Evolutionary conservation across 2,113 vertebrate species (phyloP), one percentile per base, ranked within the genome.

Genomic region (Oenanthe oenanthe): DNA sequence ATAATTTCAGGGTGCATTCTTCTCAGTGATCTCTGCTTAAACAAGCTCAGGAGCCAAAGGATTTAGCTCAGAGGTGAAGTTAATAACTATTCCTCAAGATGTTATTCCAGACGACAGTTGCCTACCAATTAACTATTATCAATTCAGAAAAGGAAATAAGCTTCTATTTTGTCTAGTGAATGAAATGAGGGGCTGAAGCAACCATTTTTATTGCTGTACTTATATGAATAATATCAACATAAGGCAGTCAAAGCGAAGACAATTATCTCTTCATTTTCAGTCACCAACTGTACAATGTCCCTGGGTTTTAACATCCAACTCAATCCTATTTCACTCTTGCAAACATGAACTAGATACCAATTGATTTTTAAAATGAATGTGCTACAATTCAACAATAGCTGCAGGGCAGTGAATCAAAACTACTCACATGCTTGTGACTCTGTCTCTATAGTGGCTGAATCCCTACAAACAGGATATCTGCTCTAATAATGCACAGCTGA

Each of bases 301-400:
- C 40, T 54, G 57, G 20, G 21, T 95, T 89, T 85, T 89, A 81
- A 88, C 74, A 67, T 62, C 34, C 0, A 0, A 72, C 50, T 91
- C 67, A 65, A 56, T 94, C 67, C 19, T 82, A 47, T 94, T 92
- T 89, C 63, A 45, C 60, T 63, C 4, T 73, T 71, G 67, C 82
- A 94, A 92, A 90, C 75, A 79, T 76, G 83, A 88, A 67, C 54
- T 72, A 79, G 70, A 68, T 88, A 78, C 26, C 77, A 76, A 62
- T 38, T 85, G 87, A 85, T 95, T 93, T 96, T 66, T 58, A 77
- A 95, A 92, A 80, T 43, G 13, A 70, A 79, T 73, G 74, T 70
- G 42, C 54, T 72, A 18, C 7, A 6, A 82, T 82, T 95, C 89
- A 91, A 47, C 77, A 75, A 48, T 58, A 88, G 87, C 92, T 89